Percentiles rank a stretch among this genome's conserved stretches.
phyloP scores from a whole-genome alignment of 1,140 invertebrate genomes.

The Drosophila dunni region DNA sequence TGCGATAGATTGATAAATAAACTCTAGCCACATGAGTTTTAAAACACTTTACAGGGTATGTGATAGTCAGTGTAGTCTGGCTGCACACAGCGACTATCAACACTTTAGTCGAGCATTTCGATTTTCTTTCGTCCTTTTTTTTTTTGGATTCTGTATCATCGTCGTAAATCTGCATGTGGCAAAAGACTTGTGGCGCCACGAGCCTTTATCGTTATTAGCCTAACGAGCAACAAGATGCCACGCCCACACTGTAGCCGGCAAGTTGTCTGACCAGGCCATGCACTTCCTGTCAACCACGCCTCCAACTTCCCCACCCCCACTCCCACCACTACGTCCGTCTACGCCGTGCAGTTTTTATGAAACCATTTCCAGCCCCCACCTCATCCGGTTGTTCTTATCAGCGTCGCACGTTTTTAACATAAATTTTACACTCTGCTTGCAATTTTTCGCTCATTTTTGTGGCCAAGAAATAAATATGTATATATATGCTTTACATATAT shows the following conservation, averaged over 20 bases:
- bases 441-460: constrained; percentile 56
- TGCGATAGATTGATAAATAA: too few species aligned
- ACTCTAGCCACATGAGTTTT: too few species aligned
- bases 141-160: constrained; percentile 37
- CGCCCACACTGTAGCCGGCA: constrained; percentile 5
- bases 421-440: constrained; percentile 76
- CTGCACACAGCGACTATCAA: constrained; percentile 25
- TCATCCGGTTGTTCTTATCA: constrained; percentile 63
- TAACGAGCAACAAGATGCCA: constrained; percentile 73
- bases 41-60: constrained; percentile 11
- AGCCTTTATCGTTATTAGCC: constrained; percentile 58
- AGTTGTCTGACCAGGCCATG: constrained; percentile 19
- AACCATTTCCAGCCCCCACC: not conserved
- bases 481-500: constrained; percentile 3
- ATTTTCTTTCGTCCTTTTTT: not conserved
- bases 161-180: constrained; percentile 43
- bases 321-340: not conserved
- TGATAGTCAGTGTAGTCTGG: not conserved
- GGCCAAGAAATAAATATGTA: constrained; percentile 23
- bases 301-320: not conserved
- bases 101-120: constrained; percentile 27
- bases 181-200: constrained; percentile 8
- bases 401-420: constrained; percentile 77
- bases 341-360: constrained; percentile 12
- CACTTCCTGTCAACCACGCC: constrained; percentile 12